Base-by-base conservation (phyloP, 53 echinoderm and acorn worm species). In the Mesocentrotus franciscanus region DNA sequence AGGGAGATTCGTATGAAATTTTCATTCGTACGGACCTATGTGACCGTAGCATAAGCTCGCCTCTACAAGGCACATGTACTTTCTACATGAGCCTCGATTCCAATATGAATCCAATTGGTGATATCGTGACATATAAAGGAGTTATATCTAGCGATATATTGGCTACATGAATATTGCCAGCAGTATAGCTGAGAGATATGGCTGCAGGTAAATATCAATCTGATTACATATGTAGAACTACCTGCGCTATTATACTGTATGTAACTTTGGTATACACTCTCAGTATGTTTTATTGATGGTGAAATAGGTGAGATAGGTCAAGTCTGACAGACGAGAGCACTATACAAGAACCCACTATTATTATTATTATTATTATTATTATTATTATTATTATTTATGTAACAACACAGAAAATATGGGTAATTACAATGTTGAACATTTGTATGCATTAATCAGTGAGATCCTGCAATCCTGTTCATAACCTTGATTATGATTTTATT, bases 141-240 rank as follows among this genome's bases (percentile, higher is more conserved):
- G 81, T 81, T 81, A 81, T 42, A 81, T 81, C 81, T 20, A 81
- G 36, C 78, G 18, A 20, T 20, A 79, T 81, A 42, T 81, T 36
- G 81, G 42, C 17, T 36, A 42, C 18, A 81, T 76, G 76, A 76
- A 76, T 81, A 81, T 42, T 81, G 81, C 22, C 17, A 39, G 81
- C 36, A 6, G 39, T 36, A 79, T 32, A 2, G 32, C 17, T 17
- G 22, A 81, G 81, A 8, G 81, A 42, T 42, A 81, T 39, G 36
- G 90, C 2, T 30, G 30, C 42, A 18, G 17, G 20, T 36, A 42
- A 81, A 81, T 81, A 81, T 81, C 81, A 81, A 81, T 33, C 36
- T 81, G 39, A 81, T 81, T 81, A 39, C 22, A 39, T 22, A 81
- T 81, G 42, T 81, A 64, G 64, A 20, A 16, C 64, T 12, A 81